Conservation (phyloP, 2,797 vertebrate genomes). For the Lacerta bilineata region DNA sequence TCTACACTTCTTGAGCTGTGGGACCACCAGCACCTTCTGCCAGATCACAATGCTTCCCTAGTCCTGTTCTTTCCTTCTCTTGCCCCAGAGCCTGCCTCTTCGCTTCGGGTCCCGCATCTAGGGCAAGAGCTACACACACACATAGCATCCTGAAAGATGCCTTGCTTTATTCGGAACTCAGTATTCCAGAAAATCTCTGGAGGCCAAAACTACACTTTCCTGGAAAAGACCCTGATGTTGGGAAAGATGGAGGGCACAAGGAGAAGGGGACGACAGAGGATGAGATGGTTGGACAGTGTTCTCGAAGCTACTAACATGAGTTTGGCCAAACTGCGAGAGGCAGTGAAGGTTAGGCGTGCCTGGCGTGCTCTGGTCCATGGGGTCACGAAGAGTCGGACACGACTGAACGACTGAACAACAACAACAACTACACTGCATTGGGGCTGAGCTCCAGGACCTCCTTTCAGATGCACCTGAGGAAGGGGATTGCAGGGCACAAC, state of each 20-base stretch:
- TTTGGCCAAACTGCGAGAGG: too few relatives aligned
- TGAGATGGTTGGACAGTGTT: too few relatives aligned
- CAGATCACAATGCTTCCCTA: not conserved
- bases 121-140: not conserved
- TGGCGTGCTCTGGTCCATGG: too few relatives aligned
- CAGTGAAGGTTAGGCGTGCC: too few relatives aligned
- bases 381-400: too few relatives aligned
- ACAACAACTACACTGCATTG: not conserved
- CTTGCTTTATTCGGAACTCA: not conserved
- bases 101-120: not conserved
- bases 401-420: too few relatives aligned
- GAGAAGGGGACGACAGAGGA: too few relatives aligned
- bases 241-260: too few relatives aligned
- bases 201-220: too few relatives aligned
- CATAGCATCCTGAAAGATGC: not conserved
- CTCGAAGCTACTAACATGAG: too few relatives aligned
- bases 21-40: not conserved
- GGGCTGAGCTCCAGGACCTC: not conserved
- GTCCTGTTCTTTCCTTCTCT: not conserved
- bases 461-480: not conserved
- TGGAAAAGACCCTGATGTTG: too few relatives aligned
- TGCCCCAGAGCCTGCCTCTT: not conserved
- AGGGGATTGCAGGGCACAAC: not conserved
- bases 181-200: not conserved
- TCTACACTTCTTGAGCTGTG: not conserved